phyloP scores from a whole-genome alignment of 2,797 vertebrate species.

The Urophycis tenuis region DNA sequence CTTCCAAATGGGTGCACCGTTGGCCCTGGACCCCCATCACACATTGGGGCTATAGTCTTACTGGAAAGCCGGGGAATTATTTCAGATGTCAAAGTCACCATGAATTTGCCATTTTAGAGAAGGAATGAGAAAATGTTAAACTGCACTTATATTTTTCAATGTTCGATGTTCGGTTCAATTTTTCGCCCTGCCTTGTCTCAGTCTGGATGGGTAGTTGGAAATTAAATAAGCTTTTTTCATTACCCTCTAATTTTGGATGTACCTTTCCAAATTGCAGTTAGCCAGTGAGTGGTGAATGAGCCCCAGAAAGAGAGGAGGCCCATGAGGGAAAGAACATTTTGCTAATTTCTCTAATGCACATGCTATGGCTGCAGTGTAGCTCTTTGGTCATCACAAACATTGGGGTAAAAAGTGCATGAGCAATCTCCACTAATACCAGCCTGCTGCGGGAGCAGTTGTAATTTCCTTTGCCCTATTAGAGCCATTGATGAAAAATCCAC shows the following conservation, averaged over 20 bases:
- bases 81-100: conserved; percentile 40
- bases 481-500: conserved; percentile 87
- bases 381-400: conserved; percentile 63
- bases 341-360: conserved; percentile 67
- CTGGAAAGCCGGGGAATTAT: conserved; percentile 25
- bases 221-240: conserved; percentile 52
- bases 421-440: conserved; percentile 67
- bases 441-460: conserved; percentile 67
- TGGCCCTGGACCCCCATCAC: neutral
- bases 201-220: conserved; percentile 34
- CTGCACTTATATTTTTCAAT: conserved; percentile 58
- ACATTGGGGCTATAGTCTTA: neutral
- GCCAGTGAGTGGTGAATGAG: conserved; percentile 37
- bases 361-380: conserved; percentile 54
- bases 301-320: conserved; percentile 23
- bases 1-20: conserved; percentile 16
- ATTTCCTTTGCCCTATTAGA: conserved; percentile 77
- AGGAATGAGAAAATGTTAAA: conserved; percentile 50
- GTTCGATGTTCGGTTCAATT: conserved; percentile 56
- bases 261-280: conserved; percentile 59
- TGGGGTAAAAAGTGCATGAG: conserved; percentile 61
- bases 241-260: conserved; percentile 47
- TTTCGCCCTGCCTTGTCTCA: conserved; percentile 49
- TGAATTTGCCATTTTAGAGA: conserved; percentile 51
- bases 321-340: conserved; percentile 42